Base-by-base conservation (phyloP, 2,797 vertebrate species). In the Leucoraja ocellata region DNA sequence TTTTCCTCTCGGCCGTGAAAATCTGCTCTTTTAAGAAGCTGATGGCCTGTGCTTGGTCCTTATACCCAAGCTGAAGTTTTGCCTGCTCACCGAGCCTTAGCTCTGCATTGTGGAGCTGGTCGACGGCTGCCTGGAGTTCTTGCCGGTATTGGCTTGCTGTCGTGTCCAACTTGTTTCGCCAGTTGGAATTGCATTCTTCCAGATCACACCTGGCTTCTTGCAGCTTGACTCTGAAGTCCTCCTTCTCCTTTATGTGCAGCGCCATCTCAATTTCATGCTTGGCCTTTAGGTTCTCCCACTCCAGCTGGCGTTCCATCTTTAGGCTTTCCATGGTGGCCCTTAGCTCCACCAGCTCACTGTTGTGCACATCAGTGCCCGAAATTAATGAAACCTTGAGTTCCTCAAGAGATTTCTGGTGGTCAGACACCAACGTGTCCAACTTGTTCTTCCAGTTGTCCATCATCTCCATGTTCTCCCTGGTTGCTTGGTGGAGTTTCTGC, bases 401-500 rank as follows among this genome's bases (percentile, higher is more conserved):
- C 95, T 98, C 97, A 93, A 99, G 94, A 76, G 98, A 98, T 32
- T 96, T 97, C 95, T 99, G 98, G 95, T 99, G 99, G 95, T 99
- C 98, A 0, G 95, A 97, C 78, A 98, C 98, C 90, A 99, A 94
- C 0, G 96, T 96, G 95, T 99, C 98, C 94, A 99, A 96, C 94
- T 98, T 99, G 93, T 95, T 96, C 96, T 99, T 99, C 99, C 99
- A 99, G 96, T 97, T 97, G 96, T 99, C 98, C 99, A 99, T 99
- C 95, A 99, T 97, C 13, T 98, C 98, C 97, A 99, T 96, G 95
- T 99, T 99, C 94, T 99, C 99, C 0, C 97, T 98, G 74, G 97
- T 98, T 95, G 98, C 98, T 94, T 98, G 98, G 93, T 98, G 98
- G 88, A 98, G 96, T 92, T 97, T 98, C 95, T 97, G 97, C 95